A percentile compares a stretch with the other conserved stretches of the same genome.
Conservation (phyloP, 2,113 vertebrate genomes). For the Thamnophis sirtalis region DNA sequence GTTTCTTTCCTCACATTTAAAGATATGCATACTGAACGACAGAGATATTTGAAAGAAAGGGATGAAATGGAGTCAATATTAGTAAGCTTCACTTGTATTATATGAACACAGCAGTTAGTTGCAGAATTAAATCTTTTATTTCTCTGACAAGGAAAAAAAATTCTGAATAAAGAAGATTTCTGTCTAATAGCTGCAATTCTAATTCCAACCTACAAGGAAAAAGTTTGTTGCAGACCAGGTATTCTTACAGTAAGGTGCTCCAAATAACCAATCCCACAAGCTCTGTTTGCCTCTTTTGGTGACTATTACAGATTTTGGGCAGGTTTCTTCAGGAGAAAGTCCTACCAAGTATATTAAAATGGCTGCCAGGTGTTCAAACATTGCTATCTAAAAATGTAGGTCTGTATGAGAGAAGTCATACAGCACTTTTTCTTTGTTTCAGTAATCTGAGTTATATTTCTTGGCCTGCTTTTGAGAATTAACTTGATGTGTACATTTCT, state of each 20-base stretch:
- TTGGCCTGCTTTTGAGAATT: conserved; percentile 23
- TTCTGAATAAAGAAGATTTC: conserved; percentile 48
- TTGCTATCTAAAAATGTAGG: neutral
- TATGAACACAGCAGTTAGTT: conserved; percentile 48
- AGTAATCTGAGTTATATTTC: conserved; percentile 35
- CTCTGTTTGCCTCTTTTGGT: neutral
- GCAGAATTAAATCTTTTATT: conserved; percentile 44
- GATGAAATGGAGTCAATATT: conserved; percentile 54
- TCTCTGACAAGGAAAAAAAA: neutral
- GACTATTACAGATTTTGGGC: neutral
- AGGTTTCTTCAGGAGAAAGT: neutral
- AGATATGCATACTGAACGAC: conserved; percentile 53
- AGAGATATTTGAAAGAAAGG: conserved; percentile 53
- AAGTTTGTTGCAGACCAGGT: neutral
- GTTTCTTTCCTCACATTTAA: conserved; percentile 51
- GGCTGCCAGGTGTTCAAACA: neutral
- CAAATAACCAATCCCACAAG: neutral
- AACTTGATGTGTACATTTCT: neutral
- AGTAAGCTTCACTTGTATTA: conserved; percentile 55
- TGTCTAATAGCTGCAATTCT: neutral
- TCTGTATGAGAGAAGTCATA: neutral
- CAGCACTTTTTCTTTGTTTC: neutral
- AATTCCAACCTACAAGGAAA: neutral
- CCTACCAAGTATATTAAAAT: neutral
- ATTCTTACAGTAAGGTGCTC: neutral